phyloP scores from a whole-genome alignment of 2,888 invertebrate genomes.

The Antheraea yamamai region DNA sequence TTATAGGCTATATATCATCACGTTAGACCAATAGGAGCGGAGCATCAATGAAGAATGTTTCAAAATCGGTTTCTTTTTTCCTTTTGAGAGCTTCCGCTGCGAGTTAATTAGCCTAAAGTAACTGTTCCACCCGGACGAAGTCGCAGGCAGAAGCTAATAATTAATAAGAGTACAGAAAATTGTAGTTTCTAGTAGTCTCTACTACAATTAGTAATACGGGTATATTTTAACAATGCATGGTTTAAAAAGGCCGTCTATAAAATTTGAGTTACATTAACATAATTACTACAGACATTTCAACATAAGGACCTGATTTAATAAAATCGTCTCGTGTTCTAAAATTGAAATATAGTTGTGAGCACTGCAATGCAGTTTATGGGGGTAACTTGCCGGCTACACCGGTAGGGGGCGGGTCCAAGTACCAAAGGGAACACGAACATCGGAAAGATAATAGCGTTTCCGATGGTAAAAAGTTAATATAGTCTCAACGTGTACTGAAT shows the following conservation, averaged over 20 bases:
- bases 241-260: background rate
- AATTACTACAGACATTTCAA: conserved; percentile 56
- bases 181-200: background rate
- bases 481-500: background rate
- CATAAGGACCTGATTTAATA: conserved; percentile 64
- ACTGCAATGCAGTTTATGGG: conserved; percentile 80
- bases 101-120: too few species aligned
- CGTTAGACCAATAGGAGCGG: too few species aligned
- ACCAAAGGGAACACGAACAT: conserved; percentile 3
- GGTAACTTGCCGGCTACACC: conserved; percentile 30
- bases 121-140: too few species aligned
- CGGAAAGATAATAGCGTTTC: background rate
- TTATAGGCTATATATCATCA: too few species aligned
- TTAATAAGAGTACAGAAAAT: too few species aligned
- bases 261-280: conserved; percentile 56
- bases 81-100: too few species aligned
- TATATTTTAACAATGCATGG: background rate
- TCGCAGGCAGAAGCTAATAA: too few species aligned
- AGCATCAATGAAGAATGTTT: too few species aligned
- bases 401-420: background rate
- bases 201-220: background rate
- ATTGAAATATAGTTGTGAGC: conserved; percentile 73
- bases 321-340: conserved; percentile 70
- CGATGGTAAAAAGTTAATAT: conserved; percentile 11
- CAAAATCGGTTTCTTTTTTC: too few species aligned